These are phyloP conservation scores for Xerus inauris DNA, from an alignment of 2,113 vertebrate genomes.

Conservation along the genomic window DNA sequence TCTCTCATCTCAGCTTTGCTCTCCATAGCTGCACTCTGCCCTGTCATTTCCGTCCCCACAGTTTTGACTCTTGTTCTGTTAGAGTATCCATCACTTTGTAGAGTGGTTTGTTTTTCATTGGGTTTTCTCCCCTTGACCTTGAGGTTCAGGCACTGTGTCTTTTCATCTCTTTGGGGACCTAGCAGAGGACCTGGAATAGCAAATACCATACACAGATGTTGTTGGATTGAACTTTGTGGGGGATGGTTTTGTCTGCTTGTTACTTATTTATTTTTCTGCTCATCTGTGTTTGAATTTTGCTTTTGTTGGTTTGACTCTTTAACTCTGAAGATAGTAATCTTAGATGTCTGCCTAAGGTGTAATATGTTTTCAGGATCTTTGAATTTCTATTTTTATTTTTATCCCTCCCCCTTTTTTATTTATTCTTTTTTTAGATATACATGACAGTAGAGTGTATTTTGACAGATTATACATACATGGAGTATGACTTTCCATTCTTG, in stretches of 20 bases:
- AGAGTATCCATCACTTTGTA: background rate
- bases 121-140: background rate
- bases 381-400: background rate
- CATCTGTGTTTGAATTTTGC: constrained; percentile 8
- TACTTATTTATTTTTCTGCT: background rate
- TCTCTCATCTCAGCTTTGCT: background rate
- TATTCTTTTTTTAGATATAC: too few species aligned
- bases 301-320: background rate
- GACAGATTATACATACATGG: too few species aligned
- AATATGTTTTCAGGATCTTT: background rate
- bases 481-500: too few species aligned
- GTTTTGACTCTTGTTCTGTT: too few species aligned
- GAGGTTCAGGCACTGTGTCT: background rate
- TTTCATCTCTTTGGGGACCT: background rate
- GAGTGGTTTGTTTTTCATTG: background rate
- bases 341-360: background rate
- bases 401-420: too few species aligned
- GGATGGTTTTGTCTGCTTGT: background rate
- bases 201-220: background rate
- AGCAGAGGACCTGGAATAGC: background rate
- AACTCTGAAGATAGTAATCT: background rate
- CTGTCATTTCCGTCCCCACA: background rate
- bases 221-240: background rate
- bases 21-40: background rate
- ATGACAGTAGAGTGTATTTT: too few species aligned